Evolutionary conservation across 2,797 vertebrate species (phyloP), one percentile per base, ranked within the genome.

Genomic region (Galaxias olidus): DNA sequence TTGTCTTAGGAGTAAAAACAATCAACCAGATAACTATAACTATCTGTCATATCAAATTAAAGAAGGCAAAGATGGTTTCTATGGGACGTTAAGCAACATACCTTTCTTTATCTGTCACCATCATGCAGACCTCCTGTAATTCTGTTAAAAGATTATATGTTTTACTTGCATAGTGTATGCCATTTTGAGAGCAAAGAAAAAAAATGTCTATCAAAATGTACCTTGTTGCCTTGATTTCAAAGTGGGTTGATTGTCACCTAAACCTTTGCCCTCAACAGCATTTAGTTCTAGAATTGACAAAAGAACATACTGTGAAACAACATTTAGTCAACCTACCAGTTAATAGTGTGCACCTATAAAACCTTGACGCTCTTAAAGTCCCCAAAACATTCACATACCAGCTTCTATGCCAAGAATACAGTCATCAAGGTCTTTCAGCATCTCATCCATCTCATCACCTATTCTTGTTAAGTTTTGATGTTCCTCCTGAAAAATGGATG

Each of bases 331-430:
- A 30, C 17, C 40, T 41, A 41, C 14, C 5, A 42, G 15, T 15
- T 15, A 10, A 44, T 15, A 20, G n/a, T n/a, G n/a, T 13, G 7
- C 19, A 53, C 1, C 43, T 9, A 10, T 40, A 57, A 41, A 57
- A 43, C 17, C 10, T 44, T 44, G 11, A 42, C 43, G 14, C n/a
- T 10, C 9, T 11, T 11, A 48, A 14, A 47, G 17, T 50, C n/a
- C 1, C 18, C 10, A n/a, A 1, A 61, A 30, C 1, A 49, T 30
- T 15, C 43, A 65, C 59, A 19, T 79, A 93, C 92, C 92, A 40
- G 81, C 69, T 84, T 93, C 84, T 59, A 92, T 61, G 48, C 88
- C 74, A 63, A 42, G 10, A 46, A 93, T 82, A 64, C 88, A 90
- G 42, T 81, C 83, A 55, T 92, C 88, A 61, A 93, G 73, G 51